Evolutionary conservation across 2,797 vertebrate genomes (phyloP).

Genomic region (Crax fasciolata): DNA sequence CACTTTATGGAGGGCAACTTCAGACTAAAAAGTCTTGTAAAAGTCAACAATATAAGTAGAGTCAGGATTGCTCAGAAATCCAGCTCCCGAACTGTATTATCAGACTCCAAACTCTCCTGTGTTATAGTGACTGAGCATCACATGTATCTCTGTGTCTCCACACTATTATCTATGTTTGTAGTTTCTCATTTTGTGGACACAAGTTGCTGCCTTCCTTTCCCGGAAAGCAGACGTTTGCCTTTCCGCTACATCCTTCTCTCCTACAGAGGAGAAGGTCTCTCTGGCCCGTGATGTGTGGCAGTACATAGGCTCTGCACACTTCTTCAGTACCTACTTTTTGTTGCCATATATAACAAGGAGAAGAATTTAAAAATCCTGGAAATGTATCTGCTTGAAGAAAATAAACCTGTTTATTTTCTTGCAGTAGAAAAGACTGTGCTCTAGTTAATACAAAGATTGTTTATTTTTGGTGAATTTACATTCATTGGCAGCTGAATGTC

Average conservation of each 20-base stretch:
- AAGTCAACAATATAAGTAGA: not conserved
- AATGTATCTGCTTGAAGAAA: slow-evolving; percentile 9
- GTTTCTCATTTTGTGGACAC: not conserved
- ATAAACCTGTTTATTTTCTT: slow-evolving; percentile 41
- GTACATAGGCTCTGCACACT: not conserved
- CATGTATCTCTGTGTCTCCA: not conserved
- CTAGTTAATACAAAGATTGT: slow-evolving; percentile 54
- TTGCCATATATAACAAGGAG: not conserved
- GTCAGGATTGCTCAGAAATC: not conserved
- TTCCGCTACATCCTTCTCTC: not conserved
- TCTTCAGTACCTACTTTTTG: not conserved
- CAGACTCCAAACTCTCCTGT: not conserved
- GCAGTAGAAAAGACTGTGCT: slow-evolving; percentile 11
- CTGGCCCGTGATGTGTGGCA: not conserved
- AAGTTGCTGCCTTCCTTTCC: not conserved
- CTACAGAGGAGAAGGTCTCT: rapidly evolving
- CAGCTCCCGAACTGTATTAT: not conserved
- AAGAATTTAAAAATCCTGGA: slow-evolving; percentile 6
- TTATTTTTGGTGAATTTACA: slow-evolving; percentile 73
- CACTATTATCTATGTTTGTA: not conserved
- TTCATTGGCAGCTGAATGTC: slow-evolving; percentile 56
- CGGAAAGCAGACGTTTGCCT: not conserved
- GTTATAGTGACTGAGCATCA: not conserved
- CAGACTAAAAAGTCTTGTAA: not conserved
- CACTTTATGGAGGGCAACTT: not conserved